Conservation (phyloP, 2,113 vertebrate genomes). For the Benitochromis conjunctus region DNA sequence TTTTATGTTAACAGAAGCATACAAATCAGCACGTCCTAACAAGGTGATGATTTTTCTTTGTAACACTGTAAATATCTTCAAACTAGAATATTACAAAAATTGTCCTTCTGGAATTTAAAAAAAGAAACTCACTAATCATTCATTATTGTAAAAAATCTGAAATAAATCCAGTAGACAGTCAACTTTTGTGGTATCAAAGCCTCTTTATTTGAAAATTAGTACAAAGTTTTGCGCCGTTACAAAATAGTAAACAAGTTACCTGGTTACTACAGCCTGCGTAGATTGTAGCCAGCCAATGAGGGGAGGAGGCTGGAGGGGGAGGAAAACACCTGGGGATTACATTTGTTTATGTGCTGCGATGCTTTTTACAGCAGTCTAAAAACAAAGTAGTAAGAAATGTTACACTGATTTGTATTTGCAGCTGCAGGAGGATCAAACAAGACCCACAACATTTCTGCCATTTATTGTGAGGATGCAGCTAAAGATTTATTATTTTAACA, state of each 20-base stretch:
- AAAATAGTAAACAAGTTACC: constrained; percentile 68
- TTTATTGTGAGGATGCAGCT: neutral
- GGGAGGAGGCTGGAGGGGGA: neutral
- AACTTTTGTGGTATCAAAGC: constrained; percentile 61
- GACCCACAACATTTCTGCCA: neutral
- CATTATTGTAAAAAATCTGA: constrained; percentile 4
- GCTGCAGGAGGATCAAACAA: neutral
- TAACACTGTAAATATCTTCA: constrained; percentile 74
- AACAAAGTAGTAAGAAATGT: neutral
- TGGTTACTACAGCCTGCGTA: constrained; percentile 47
- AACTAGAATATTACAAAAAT: constrained; percentile 31
- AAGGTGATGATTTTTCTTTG: constrained; percentile 42
- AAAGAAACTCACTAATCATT: constrained; percentile 6
- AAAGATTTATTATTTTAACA: neutral
- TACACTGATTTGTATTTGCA: neutral
- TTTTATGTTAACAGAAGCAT: constrained; percentile 17
- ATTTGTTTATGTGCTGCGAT: neutral
- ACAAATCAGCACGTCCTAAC: constrained; percentile 52
- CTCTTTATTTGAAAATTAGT: constrained; percentile 80
- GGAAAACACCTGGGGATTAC: neutral
- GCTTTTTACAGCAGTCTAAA: neutral
- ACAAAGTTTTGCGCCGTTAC: constrained; percentile 70
- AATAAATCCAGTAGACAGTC: constrained; percentile 43
- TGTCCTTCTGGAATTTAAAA: neutral
- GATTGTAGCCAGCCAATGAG: constrained; percentile 22